phyloP scores from a whole-genome alignment of 2,113 vertebrate genomes.

The Engystomops pustulosus region DNA sequence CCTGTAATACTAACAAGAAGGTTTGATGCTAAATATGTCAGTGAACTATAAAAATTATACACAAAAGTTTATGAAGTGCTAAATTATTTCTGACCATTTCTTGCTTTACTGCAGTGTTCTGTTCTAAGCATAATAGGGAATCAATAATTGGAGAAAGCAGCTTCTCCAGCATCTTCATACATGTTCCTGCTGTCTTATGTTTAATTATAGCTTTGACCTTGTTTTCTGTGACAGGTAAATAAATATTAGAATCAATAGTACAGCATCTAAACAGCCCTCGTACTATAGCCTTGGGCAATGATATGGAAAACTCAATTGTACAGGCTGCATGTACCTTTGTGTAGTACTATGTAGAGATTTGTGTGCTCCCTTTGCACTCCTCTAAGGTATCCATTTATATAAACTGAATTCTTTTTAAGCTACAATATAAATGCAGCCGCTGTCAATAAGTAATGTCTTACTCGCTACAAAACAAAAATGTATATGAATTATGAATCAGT shows the following conservation, averaged over 20 bases:
- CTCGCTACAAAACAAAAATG: not conserved
- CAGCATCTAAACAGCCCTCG: not conserved
- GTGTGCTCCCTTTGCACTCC: not conserved
- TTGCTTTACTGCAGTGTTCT: not conserved
- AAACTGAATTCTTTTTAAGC: too few species aligned
- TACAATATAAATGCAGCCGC: too few species aligned
- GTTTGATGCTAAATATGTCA: not conserved
- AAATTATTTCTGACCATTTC: not conserved
- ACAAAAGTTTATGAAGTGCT: conserved; percentile 5
- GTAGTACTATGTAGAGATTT: not conserved
- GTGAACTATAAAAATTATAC: not conserved
- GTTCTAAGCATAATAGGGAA: conserved; percentile 25
- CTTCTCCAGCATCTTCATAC: not conserved
- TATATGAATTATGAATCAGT: too few species aligned
- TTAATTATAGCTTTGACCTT: conserved; percentile 25
- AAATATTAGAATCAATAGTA: conserved; percentile 37
- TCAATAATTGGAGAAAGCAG: conserved; percentile 11
- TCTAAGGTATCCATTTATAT: too few species aligned
- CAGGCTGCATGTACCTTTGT: not conserved
- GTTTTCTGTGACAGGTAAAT: conserved; percentile 3
- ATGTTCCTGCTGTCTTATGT: not conserved
- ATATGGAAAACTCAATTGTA: conserved; percentile 1
- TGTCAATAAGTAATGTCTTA: too few species aligned
- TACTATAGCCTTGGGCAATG: not conserved
- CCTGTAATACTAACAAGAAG: not conserved